phyloP scores from a whole-genome alignment of 2,888 invertebrate genomes.

The Drosophila percnosoma region DNA sequence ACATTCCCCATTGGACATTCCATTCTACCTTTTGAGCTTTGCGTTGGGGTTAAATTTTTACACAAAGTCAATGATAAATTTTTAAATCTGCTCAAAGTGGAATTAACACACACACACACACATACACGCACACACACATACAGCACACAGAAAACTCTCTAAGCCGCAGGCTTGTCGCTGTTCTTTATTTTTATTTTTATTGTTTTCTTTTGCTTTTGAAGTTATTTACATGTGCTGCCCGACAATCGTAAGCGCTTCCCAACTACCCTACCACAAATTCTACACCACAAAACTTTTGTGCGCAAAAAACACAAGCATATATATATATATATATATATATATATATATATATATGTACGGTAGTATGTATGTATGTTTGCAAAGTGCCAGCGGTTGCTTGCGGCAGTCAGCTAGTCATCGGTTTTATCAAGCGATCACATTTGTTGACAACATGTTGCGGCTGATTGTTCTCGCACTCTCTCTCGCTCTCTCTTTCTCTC shows the following conservation, averaged over 20 bases:
- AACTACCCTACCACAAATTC: slow-evolving; percentile 10
- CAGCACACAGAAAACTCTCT: slow-evolving; percentile 22
- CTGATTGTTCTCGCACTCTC: slow-evolving; percentile 42
- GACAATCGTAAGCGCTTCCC: slow-evolving; percentile 51
- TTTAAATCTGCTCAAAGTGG: slow-evolving; percentile 34
- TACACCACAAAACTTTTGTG: slow-evolving; percentile 19
- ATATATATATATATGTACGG: not conserved
- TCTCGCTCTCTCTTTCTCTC: slow-evolving; percentile 4
- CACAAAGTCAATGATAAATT: slow-evolving; percentile 50
- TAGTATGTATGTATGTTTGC: not conserved
- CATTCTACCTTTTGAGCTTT: slow-evolving; percentile 40
- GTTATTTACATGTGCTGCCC: slow-evolving; percentile 70
- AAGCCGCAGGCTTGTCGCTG: slow-evolving; percentile 43
- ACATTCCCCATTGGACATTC: slow-evolving; percentile 32
- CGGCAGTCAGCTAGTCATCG: slow-evolving; percentile 62
- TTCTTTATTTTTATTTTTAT: slow-evolving; percentile 33
- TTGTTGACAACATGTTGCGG: slow-evolving; percentile 76
- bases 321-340: not conserved
- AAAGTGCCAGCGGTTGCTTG: slow-evolving; percentile 59
- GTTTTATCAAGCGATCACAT: slow-evolving; percentile 73
- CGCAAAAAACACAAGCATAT: not conserved
- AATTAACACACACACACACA: slow-evolving; percentile 14
- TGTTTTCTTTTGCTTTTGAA: slow-evolving; percentile 43
- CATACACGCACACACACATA: not conserved
- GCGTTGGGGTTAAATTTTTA: slow-evolving; percentile 10